These are phyloP conservation scores for Rhinoraja longicauda DNA, from an alignment of 2,797 vertebrate species.

Conservation along the genomic window DNA sequence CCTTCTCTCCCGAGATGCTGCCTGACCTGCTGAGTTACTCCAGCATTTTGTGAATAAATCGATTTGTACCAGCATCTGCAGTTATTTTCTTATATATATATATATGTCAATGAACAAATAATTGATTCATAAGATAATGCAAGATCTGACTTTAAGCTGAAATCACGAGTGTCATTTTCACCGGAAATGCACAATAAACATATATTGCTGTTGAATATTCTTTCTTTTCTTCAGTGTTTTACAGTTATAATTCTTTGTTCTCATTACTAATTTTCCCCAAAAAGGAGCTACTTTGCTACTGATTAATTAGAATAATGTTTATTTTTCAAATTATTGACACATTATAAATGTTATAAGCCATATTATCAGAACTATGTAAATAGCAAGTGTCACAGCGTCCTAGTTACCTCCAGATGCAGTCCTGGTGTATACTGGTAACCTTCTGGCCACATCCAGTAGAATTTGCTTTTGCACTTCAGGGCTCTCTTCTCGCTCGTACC, in stretches of 20 bases:
- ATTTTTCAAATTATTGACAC: background rate
- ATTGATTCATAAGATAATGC: no score
- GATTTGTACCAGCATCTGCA: no score
- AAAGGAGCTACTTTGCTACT: background rate
- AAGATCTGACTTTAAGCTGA: no score
- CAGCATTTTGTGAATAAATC: no score
- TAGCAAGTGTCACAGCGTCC: background rate
- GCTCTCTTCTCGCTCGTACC: slow-evolving; percentile 84
- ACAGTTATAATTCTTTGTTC: background rate
- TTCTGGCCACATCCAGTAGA: slow-evolving; percentile 79
- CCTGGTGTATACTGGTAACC: slow-evolving; percentile 81
- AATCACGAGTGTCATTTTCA: no score
- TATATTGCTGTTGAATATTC: background rate
- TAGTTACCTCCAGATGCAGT: slow-evolving; percentile 79
- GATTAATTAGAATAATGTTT: background rate
- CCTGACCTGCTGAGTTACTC: no score
- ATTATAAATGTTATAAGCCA: background rate
- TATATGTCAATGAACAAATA: no score
- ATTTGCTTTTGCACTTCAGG: slow-evolving; percentile 90
- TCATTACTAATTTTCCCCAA: background rate
- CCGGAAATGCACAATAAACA: background rate
- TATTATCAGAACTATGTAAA: background rate
- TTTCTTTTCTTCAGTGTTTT: background rate
- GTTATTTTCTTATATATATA: no score
- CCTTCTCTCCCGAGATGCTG: no score